A percentile compares a stretch with the other conserved stretches of the same genome.
Evolutionary conservation across 2,113 vertebrate species (phyloP).

Genomic region (Butorides virescens): DNA sequence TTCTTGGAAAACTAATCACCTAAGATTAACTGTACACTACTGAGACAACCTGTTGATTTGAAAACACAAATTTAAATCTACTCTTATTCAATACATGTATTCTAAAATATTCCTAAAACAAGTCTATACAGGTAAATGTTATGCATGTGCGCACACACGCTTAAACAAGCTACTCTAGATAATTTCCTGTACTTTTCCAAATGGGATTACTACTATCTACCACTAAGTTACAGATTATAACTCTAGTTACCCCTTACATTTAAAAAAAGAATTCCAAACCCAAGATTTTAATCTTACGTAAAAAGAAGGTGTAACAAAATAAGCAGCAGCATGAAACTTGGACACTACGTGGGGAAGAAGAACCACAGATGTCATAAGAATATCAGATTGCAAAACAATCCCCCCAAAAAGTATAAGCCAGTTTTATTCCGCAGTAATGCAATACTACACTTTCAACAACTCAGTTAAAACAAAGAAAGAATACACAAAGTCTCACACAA

Average conservation of each 20-base stretch:
- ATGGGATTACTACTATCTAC: not conserved
- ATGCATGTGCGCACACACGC: rapidly evolving
- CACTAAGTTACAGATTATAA: not conserved
- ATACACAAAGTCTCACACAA: not conserved
- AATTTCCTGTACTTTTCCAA: not conserved
- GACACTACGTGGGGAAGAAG: not conserved
- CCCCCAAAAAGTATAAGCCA: not conserved
- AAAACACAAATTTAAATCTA: not conserved
- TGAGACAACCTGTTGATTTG: not conserved
- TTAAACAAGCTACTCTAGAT: not conserved
- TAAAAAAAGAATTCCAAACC: not conserved
- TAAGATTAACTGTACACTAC: not conserved
- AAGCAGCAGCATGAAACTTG: not conserved
- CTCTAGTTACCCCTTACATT: not conserved
- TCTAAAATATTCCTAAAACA: not conserved
- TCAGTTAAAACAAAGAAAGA: not conserved
- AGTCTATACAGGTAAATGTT: not conserved
- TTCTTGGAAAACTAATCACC: not conserved
- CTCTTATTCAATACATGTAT: not conserved
- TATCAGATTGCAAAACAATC: not conserved
- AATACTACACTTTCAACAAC: not conserved
- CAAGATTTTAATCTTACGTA: not conserved
- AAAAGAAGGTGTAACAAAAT: not conserved
- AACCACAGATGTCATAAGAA: not conserved
- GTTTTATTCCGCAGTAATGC: not conserved